A percentile compares a stretch with the other conserved stretches of the same genome.
Evolutionary conservation across 2,888 invertebrate species (phyloP).

Genomic region (Eupithecia insigniata): DNA sequence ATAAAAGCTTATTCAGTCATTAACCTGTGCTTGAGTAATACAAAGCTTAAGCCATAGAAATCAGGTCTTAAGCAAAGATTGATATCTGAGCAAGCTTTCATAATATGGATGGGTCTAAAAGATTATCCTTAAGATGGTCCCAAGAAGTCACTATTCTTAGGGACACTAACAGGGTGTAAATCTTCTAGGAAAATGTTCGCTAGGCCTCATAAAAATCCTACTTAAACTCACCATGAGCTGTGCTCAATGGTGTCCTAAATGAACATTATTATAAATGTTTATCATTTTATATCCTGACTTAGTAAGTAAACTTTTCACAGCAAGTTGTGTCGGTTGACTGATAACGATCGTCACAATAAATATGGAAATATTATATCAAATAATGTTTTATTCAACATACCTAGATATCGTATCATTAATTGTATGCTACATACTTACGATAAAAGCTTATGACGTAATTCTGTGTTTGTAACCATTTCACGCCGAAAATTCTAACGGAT

Average conservation of each 20-base stretch:
- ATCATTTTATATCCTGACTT: constrained; percentile 34
- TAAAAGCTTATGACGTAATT: too few species aligned
- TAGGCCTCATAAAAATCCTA: not conserved
- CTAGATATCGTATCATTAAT: not conserved
- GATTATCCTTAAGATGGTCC: not conserved
- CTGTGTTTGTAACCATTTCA: not conserved
- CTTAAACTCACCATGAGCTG: not conserved
- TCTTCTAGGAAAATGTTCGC: not conserved
- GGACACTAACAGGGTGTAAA: not conserved
- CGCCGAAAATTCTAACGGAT: not conserved
- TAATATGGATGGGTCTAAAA: too few species aligned
- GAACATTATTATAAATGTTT: not conserved
- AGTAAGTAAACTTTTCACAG: constrained; percentile 63
- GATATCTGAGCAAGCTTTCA: too few species aligned
- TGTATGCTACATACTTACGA: too few species aligned
- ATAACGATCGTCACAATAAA: constrained; percentile 72
- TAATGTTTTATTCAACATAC: constrained; percentile 51
- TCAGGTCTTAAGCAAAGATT: too few species aligned
- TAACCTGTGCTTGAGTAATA: too few species aligned
- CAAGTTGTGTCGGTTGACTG: constrained; percentile 56
- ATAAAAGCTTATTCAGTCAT: too few species aligned
- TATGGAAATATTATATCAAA: constrained; percentile 47
- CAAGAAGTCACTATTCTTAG: not conserved
- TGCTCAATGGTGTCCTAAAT: not conserved
- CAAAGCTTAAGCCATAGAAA: too few species aligned